A percentile compares a stretch with the other conserved stretches of the same genome.
Evolutionary conservation across 2,888 invertebrate genomes (phyloP).

Genomic region (Tipula unca): DNA sequence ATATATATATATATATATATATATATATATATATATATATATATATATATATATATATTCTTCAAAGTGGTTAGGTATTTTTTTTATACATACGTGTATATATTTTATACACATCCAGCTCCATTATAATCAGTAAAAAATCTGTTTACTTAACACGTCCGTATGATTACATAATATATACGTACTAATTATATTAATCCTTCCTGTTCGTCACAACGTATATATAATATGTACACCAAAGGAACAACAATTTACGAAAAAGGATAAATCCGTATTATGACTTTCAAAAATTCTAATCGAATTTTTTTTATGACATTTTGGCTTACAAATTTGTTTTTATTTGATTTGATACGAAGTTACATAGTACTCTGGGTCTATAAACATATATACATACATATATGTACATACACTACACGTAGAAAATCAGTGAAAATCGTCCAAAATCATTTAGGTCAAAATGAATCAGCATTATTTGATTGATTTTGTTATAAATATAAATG

Average conservation of each 20-base stretch:
- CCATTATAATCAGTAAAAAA: neutral
- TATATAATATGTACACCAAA: no score
- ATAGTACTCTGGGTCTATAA: neutral
- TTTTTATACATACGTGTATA: neutral
- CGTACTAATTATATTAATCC: neutral
- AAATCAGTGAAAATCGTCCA: neutral
- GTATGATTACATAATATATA: neutral
- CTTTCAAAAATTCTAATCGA: constrained; percentile 2
- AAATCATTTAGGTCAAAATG: neutral
- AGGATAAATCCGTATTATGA: neutral
- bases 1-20: no score
- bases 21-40: no score
- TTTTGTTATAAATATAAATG: neutral
- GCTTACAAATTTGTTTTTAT: neutral
- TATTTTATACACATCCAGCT: neutral
- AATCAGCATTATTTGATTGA: neutral
- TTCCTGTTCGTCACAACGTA: neutral
- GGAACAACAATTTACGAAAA: neutral
- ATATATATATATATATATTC: neutral
- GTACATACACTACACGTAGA: neutral
- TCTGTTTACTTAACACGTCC: neutral
- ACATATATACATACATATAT: neutral
- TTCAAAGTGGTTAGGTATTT: neutral
- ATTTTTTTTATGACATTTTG: constrained; percentile 4
- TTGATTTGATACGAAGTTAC: neutral